Conservation (phyloP, 2,113 vertebrate species). For the Grallaria varia region DNA sequence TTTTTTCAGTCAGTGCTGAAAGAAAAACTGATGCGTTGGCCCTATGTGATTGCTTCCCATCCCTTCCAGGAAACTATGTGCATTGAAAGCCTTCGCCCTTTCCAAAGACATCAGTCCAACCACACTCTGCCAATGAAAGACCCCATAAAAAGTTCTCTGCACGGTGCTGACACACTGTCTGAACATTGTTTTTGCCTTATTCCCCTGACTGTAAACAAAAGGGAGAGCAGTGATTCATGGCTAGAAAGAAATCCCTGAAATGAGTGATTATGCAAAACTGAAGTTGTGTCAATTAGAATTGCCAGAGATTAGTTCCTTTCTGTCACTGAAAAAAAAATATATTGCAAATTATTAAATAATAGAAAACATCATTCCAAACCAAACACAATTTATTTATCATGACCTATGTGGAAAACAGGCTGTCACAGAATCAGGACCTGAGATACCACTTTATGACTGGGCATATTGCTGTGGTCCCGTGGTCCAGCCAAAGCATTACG, state of each 20-base stretch:
- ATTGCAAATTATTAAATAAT: neutral
- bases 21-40: neutral
- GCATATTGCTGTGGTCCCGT: neutral
- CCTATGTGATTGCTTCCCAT: neutral
- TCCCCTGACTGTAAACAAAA: neutral
- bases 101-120: neutral
- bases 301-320: neutral
- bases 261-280: neutral
- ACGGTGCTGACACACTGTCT: neutral
- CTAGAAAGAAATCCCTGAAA: neutral
- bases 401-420: neutral
- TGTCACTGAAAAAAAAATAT: neutral
- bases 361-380: neutral
- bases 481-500: neutral
- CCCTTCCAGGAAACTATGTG: neutral
- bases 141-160: neutral
- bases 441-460: neutral
- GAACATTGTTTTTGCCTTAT: neutral
- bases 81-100: neutral
- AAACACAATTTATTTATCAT: neutral
- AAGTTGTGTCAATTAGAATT: conserved; percentile 1
- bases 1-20: neutral
- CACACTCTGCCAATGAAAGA: neutral
- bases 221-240: neutral
- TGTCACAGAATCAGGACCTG: neutral